phyloP scores from a whole-genome alignment of 2,888 invertebrate species.

The Lithophane semibrunnea region DNA sequence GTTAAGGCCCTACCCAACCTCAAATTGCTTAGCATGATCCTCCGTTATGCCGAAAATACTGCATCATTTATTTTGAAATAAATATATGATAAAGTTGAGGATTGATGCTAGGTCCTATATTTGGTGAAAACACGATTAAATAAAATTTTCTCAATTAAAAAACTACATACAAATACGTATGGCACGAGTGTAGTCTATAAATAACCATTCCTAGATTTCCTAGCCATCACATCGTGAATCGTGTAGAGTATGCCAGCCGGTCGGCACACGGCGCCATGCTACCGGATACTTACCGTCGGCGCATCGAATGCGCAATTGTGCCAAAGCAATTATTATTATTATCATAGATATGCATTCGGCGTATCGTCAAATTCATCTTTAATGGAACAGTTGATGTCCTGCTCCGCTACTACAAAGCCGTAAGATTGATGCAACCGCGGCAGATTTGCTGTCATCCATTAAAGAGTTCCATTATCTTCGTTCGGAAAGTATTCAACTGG shows the following conservation, averaged over 20 bases:
- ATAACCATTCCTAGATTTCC: slow-evolving; percentile 29
- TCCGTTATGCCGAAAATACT: too few relatives aligned
- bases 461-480: neutral
- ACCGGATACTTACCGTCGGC: slow-evolving; percentile 24
- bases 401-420: neutral
- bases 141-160: too few relatives aligned
- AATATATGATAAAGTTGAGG: too few relatives aligned
- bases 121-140: too few relatives aligned
- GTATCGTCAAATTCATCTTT: neutral
- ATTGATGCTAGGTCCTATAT: too few relatives aligned
- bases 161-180: neutral
- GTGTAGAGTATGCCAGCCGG: slow-evolving; percentile 2
- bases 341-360: neutral
- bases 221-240: slow-evolving; percentile 19
- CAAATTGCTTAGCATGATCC: too few relatives aligned
- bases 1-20: too few relatives aligned
- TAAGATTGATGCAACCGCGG: neutral
- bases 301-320: slow-evolving; percentile 39
- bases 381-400: neutral
- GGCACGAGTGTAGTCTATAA: slow-evolving; percentile 15
- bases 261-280: slow-evolving; percentile 18
- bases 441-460: neutral
- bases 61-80: too few relatives aligned
- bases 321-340: slow-evolving; percentile 19
- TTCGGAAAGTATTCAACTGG: too few relatives aligned